Base-by-base conservation (phyloP, 1,140 invertebrate species). In the Drosophila guanche region DNA sequence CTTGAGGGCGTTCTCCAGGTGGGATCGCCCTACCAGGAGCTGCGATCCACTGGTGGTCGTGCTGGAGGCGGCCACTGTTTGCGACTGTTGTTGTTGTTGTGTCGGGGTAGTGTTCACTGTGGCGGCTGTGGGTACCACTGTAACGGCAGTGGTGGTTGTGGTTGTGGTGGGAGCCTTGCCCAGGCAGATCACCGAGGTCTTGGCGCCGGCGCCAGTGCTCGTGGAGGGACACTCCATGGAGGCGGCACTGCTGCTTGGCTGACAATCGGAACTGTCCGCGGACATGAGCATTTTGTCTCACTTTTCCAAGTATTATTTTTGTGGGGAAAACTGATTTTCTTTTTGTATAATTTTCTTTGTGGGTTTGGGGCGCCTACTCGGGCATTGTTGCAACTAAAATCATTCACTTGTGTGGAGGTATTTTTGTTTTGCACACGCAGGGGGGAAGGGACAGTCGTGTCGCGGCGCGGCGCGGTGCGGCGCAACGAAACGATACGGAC, bases 231-330 rank as follows among this genome's bases (percentile, higher is more conserved):
- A 6, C 42, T 73, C 73, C 41, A 63, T 65, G 23, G 41, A n/a
- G 29, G 41, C 46, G 46, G 70, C 73, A 69, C 70, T 80, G 58
- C 83, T 84, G 40, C 66, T 67, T 25, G 80, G 70, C 68, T 74
- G 79, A 72, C 79, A 84, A 75, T 88, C 89, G 46, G 90, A 91
- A 79, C 90, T 91, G 78, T 91, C 90, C 54, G 90, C 90, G 61
- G 90, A 91, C 90, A 91, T 91, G 16, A 91, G 68, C 90, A 91
- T 91, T 89, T 88, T 88, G 66, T 37, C 55, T 20, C 22, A 25
- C 50, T 40, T 62, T 55, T 47, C 4, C 7, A 25, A 53, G 52
- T 61, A 73, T 55, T 72, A 61, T 50, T 22, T 22, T 20, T 7
- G 16, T 29, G 40, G 16, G 37, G 20, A 25, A 50, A 40, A 41